Conservation (phyloP, 2,113 vertebrate genomes). For the Felis catus region DNA sequence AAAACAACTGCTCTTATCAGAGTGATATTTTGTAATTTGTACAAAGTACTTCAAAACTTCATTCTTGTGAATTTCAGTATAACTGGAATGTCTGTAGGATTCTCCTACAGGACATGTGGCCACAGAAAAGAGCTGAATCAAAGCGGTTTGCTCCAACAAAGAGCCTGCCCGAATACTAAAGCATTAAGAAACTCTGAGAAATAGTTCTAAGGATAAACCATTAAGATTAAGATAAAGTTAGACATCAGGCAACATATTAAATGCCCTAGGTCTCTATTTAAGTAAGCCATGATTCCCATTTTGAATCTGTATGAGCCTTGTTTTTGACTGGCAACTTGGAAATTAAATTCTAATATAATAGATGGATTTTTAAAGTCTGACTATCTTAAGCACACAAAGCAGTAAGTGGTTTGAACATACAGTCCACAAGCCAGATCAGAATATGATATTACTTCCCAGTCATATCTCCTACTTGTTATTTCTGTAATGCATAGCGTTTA, state of each 20-base stretch:
- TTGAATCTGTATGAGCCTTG: not conserved
- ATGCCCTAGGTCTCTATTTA: not conserved
- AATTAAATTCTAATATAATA: constrained; percentile 10
- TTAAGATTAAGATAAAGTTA: not conserved
- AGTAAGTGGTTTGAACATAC: not conserved
- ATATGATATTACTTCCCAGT: not conserved
- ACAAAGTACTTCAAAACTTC: too few relatives aligned
- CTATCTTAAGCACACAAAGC: not conserved
- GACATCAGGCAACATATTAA: not conserved
- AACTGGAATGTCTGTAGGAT: not conserved
- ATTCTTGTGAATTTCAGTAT: too few relatives aligned
- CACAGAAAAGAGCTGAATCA: not conserved
- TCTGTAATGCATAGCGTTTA: not conserved
- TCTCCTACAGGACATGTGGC: not conserved
- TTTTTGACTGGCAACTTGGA: not conserved
- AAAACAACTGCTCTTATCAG: too few relatives aligned
- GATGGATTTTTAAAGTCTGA: not conserved
- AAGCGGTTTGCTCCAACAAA: not conserved
- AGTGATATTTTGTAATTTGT: too few relatives aligned
- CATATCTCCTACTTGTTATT: not conserved
- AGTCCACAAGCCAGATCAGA: not conserved
- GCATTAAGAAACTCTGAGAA: not conserved
- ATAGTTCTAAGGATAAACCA: not conserved
- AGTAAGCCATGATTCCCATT: not conserved
- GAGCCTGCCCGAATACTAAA: not conserved